Conservation (phyloP, 2,797 vertebrate species). For the Sarcophilus harrisii region DNA sequence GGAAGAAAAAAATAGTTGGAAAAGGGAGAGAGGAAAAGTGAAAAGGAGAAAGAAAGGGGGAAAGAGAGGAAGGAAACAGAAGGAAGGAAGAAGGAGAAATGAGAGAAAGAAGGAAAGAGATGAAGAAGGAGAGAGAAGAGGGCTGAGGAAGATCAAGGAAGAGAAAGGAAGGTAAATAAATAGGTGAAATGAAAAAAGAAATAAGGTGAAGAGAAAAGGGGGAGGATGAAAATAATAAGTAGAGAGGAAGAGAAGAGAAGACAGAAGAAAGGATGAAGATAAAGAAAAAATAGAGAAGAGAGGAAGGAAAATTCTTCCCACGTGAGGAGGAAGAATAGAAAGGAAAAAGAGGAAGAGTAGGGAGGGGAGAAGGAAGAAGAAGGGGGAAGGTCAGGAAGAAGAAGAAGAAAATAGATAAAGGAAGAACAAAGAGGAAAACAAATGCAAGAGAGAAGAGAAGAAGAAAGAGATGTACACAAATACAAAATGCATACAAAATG, state of each 20-base stretch:
- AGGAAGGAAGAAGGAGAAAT: background rate
- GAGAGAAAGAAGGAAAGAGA: background rate
- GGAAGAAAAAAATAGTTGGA: background rate
- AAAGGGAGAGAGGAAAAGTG: too few relatives aligned
- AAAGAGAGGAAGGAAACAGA: background rate
- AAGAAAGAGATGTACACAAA: background rate
- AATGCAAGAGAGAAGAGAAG: background rate
- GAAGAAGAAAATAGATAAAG: background rate
- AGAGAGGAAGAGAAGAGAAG: background rate
- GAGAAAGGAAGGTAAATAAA: background rate
- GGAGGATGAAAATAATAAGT: too few relatives aligned
- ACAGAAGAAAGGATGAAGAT: too few relatives aligned
- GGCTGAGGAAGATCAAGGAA: background rate
- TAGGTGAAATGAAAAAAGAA: too few relatives aligned
- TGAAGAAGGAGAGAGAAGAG: conserved; percentile 7
- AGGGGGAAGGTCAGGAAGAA: background rate
- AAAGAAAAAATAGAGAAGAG: too few relatives aligned
- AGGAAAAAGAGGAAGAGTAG: too few relatives aligned
- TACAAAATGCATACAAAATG: background rate
- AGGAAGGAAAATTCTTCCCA: too few relatives aligned
- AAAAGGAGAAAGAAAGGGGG: too few relatives aligned
- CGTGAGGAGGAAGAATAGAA: too few relatives aligned
- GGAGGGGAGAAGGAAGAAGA: background rate
- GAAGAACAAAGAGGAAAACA: background rate
- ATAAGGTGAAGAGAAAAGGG: background rate